Conservation (phyloP, 2,113 vertebrate genomes). For the Taxidea taxus region DNA sequence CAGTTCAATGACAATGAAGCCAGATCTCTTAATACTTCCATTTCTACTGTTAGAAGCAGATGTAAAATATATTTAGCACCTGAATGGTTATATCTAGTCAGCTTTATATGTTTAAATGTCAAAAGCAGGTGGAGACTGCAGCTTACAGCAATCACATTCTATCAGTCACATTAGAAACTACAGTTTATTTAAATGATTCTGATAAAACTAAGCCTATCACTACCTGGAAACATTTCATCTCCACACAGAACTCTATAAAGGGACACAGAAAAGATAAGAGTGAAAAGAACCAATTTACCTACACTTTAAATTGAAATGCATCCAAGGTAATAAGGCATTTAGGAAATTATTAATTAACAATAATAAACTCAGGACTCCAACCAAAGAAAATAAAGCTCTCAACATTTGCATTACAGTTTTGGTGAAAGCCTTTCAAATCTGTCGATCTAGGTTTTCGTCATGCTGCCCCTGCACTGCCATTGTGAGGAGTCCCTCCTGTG, state of each 20-base stretch:
- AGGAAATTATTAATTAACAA: conserved; percentile 31
- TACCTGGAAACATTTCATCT: conserved; percentile 90
- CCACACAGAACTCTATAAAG: conserved; percentile 81
- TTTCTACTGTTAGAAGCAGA: conserved; percentile 85
- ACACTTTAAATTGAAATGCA: conserved; percentile 51
- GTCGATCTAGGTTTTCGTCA: conserved; percentile 40
- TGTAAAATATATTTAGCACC: conserved; percentile 89
- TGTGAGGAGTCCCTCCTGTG: conserved; percentile 40
- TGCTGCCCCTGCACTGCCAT: conserved; percentile 50
- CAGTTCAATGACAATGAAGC: conserved; percentile 89
- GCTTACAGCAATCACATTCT: conserved; percentile 88
- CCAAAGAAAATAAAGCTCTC: neutral
- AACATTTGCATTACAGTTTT: conserved; percentile 21
- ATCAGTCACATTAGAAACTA: conserved; percentile 87
- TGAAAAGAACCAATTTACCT: conserved; percentile 31
- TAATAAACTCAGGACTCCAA: conserved; percentile 37
- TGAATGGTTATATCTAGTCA: conserved; percentile 90
- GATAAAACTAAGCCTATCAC: conserved; percentile 90
- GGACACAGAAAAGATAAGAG: conserved; percentile 60
- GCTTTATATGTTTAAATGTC: conserved; percentile 93
- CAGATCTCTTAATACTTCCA: conserved; percentile 89
- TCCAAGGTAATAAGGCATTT: conserved; percentile 62
- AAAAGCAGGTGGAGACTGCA: conserved; percentile 88
- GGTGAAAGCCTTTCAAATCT: neutral
- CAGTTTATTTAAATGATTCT: conserved; percentile 93